Percentiles rank a stretch among this genome's conserved stretches.
Evolutionary conservation across 2,113 vertebrate genomes (phyloP).

Genomic region (Melanotaenia duboulayi): DNA sequence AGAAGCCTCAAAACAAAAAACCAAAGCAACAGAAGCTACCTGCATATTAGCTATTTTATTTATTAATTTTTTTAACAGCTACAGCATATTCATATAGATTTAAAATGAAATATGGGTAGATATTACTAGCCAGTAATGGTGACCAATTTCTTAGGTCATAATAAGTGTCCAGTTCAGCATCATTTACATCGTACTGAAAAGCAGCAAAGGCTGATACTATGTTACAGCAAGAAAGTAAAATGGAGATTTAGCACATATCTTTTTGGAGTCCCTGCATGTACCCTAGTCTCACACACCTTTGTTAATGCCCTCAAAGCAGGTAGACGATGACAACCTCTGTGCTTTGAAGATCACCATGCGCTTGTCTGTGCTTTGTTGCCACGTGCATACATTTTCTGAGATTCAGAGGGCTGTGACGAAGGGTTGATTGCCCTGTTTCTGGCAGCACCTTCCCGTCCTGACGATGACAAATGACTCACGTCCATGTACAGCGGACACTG

Average conservation of each 20-base stretch:
- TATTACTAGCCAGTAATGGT: neutral
- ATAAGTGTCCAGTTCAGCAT: neutral
- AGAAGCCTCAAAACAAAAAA: neutral
- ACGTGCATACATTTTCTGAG: constrained; percentile 43
- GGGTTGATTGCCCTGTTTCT: constrained; percentile 48
- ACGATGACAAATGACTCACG: constrained; percentile 54
- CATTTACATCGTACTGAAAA: neutral
- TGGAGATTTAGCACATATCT: constrained; percentile 17
- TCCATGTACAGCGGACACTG: neutral
- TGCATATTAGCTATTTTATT: neutral
- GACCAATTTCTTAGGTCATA: constrained; percentile 2
- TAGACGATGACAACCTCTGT: constrained; percentile 12
- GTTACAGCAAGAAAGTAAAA: constrained; percentile 17
- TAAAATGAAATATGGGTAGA: neutral
- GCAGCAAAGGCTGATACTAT: neutral
- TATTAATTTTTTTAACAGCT: neutral
- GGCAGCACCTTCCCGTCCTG: constrained; percentile 39
- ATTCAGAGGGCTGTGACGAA: constrained; percentile 42
- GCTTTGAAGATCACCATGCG: constrained; percentile 45
- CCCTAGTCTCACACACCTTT: neutral
- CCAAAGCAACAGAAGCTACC: neutral
- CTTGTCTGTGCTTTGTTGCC: constrained; percentile 28
- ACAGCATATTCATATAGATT: neutral
- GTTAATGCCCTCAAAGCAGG: constrained; percentile 13
- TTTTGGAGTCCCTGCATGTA: constrained; percentile 9